phyloP scores from a whole-genome alignment of 2,797 vertebrate genomes.

The Sternotherus odoratus region DNA sequence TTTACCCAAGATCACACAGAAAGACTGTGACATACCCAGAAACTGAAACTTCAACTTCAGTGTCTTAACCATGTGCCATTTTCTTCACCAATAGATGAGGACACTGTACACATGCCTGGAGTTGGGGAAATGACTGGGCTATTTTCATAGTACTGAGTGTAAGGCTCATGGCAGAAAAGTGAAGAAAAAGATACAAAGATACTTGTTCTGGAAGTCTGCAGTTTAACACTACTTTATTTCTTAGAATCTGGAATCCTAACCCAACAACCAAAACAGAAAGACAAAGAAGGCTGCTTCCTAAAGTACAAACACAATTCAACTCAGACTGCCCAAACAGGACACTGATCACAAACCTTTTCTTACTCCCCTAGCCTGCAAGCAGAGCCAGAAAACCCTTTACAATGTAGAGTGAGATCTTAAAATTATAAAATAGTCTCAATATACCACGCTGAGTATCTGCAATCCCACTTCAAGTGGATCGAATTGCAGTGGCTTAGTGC shows the following conservation, averaged over 20 bases:
- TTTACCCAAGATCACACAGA: neutral
- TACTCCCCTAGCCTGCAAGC: neutral
- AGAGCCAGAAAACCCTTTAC: neutral
- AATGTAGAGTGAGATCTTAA: neutral
- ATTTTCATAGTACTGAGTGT: neutral
- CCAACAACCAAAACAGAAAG: neutral
- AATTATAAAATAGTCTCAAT: neutral
- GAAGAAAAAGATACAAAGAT: neutral
- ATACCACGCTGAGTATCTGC: neutral
- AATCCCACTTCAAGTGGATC: neutral
- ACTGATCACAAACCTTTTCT: neutral
- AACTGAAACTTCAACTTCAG: fast-evolving
- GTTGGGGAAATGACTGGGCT: neutral
- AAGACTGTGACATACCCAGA: neutral
- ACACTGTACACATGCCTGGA: neutral
- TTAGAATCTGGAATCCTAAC: neutral
- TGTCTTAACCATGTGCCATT: neutral
- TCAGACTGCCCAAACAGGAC: neutral
- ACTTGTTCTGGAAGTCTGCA: neutral
- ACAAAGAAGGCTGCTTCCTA: neutral
- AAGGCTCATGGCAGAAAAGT: neutral
- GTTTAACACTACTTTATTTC: neutral
- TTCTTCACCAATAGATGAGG: neutral
- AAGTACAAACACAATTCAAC: neutral
- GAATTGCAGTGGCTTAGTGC: neutral